Evolutionary conservation across 2,113 vertebrate genomes (phyloP), one percentile per base, ranked within the genome.

Genomic region (Callionymus lyra): DNA sequence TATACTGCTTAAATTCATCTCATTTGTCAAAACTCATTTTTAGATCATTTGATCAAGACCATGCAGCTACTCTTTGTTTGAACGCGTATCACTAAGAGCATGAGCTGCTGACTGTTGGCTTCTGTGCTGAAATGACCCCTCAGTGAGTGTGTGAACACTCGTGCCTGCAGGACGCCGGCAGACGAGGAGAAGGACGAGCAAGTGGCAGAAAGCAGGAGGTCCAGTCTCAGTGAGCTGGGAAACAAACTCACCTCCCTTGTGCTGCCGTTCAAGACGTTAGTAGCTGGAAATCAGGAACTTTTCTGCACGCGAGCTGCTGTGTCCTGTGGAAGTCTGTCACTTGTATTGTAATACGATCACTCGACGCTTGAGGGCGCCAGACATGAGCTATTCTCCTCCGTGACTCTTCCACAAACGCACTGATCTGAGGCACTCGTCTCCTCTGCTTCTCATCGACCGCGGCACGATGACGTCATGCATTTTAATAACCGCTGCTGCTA

Each of bases 161-260:
- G 15, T 51, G 52, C 76, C 58, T 63, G 35, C 81, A 93, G 92
- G 83, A 69, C 46, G 8, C 41, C 70, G 38, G 38, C 68, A 33
- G 68, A 83, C 19, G 79, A 73, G 46, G 81, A 90, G 61, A 80
- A 70, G 17, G 68, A 68, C 34, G 70, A 77, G 31, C 55, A 66
- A 11, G 64, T 42, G 56, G 42, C 51, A 16, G 80, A 73, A 56
- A 73, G 76, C 64, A 86, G 85, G 69, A 89, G 84, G 71, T 61
- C 72, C 70, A 91, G 89, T 41, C 34, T 88, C 50, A 84, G 84
- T 67, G 90, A 92, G 65, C 90, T 87, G 71, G 87, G 82, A 62
- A 86, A 41, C 63, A 70, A 45, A 76, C 59, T 86, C 59, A 74
- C 75, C 52, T 80, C 85, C 47, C 47, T 85, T 53, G 71, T 84